Evolutionary conservation across 2,113 vertebrate species (phyloP).

Genomic region (Tachuris rubrigastra): DNA sequence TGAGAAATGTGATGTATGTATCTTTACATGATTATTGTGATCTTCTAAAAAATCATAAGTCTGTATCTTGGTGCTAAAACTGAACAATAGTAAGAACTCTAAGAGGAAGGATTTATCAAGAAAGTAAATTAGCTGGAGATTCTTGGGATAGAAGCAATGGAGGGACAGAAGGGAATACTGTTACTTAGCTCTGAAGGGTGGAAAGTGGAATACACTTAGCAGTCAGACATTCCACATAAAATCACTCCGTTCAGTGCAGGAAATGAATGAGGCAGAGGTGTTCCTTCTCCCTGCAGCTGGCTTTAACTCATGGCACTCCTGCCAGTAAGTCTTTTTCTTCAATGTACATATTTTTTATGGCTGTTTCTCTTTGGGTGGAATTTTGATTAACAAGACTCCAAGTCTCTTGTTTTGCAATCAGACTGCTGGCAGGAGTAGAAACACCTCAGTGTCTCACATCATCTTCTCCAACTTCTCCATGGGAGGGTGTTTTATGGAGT

Average conservation of each 20-base stretch:
- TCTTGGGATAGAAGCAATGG: neutral
- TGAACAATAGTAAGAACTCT: neutral
- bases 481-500: neutral
- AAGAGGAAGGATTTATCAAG: neutral
- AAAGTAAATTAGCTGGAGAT: neutral
- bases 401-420: neutral
- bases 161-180: neutral
- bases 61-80: neutral
- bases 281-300: constrained; percentile 19
- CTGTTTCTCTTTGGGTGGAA: neutral
- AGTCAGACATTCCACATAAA: neutral
- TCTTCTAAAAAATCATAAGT: neutral
- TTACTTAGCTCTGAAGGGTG: neutral
- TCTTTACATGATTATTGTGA: neutral
- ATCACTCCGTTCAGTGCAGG: neutral
- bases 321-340: neutral
- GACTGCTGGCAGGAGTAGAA: neutral
- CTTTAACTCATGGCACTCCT: neutral
- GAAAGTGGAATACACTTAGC: neutral
- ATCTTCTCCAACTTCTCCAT: neutral
- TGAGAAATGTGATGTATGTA: neutral
- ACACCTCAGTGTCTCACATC: neutral
- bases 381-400: neutral
- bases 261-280: neutral
- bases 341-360: neutral